Base-by-base conservation (phyloP, 2,888 invertebrate species). In the Eulithis testata region DNA sequence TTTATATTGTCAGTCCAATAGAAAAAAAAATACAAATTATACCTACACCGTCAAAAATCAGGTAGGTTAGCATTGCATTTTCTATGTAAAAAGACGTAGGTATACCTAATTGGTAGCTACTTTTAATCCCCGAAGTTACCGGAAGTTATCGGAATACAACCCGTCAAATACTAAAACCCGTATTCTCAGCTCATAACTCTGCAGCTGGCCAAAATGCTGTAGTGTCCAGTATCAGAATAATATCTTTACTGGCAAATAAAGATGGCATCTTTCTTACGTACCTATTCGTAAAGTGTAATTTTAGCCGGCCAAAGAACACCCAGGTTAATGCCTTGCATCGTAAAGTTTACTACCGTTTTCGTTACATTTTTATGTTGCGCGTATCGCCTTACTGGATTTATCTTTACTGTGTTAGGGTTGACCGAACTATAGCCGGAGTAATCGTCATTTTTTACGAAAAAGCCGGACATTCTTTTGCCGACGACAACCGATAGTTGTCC, bases 311-410 rank as follows among this genome's bases (percentile, higher is more conserved):
- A 65, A 51, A 51, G 71, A 69, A 66, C 69, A 63, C 68, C 68
- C 70, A 68, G 65, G 68, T 69, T 73, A 76, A 75, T 72, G 73
- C 72, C 66, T 70, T 65, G 56, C 66, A 61, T 72, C 73, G 76
- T 80, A 73, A 75, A 75, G 66, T 79, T 80, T 79, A 81, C 74
- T 70, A 71, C 64, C 72, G 64, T 72, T 67, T 68, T 71, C 71
- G 70, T 75, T 72, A 72, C 69, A 63, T 67, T 77, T 80, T 80
- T 78, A 79, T 78, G 74, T 69, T 61, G 70, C 67, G 72, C 68
- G 75, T 76, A 73, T 76, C 72, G 49, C 44, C 51, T 49, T 66
- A 70, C 70, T 75, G 73, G 69, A 67, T 71, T 78, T 79, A 82
- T 80, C 76, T 83, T 82, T 80, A 82, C 71, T 55, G 50, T 61